These are phyloP conservation scores for Sarcophaga variegata DNA, from an alignment of 2,888 invertebrate species.

Conservation along the genomic window DNA sequence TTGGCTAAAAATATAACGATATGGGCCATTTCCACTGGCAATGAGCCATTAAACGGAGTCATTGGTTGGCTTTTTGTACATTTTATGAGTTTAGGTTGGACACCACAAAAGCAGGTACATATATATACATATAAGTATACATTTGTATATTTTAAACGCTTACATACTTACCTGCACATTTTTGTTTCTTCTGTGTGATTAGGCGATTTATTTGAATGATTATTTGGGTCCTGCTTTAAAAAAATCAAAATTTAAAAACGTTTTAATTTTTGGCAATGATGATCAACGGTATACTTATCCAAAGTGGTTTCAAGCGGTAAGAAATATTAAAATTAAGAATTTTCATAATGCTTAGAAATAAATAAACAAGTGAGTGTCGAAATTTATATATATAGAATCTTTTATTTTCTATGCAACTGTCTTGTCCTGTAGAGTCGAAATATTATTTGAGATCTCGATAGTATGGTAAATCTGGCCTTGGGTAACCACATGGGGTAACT, in stretches of 20 bases:
- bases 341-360: not conserved
- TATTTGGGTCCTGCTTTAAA: constrained; percentile 90
- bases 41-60: constrained; percentile 91
- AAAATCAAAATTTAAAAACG: constrained; percentile 83
- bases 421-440: too few relatives aligned
- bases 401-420: too few relatives aligned
- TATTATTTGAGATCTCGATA: too few relatives aligned
- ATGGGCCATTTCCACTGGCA: constrained; percentile 94
- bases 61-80: constrained; percentile 82
- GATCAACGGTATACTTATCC: constrained; percentile 88
- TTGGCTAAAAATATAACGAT: constrained; percentile 85
- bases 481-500: too few relatives aligned
- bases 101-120: constrained; percentile 83
- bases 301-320: constrained; percentile 86
- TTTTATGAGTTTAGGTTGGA: constrained; percentile 93
- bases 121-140: not conserved
- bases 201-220: constrained; percentile 87
- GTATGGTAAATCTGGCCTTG: too few relatives aligned
- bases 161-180: not conserved
- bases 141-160: constrained; percentile 9
- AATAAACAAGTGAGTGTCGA: too few relatives aligned
- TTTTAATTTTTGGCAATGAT: constrained; percentile 89
- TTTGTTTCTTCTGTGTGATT: constrained; percentile 23
- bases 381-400: too few relatives aligned
- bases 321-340: constrained; percentile 64